These are phyloP conservation scores for Hycleus cichorii DNA, from an alignment of 1,140 invertebrate species.

Conservation along the genomic window DNA sequence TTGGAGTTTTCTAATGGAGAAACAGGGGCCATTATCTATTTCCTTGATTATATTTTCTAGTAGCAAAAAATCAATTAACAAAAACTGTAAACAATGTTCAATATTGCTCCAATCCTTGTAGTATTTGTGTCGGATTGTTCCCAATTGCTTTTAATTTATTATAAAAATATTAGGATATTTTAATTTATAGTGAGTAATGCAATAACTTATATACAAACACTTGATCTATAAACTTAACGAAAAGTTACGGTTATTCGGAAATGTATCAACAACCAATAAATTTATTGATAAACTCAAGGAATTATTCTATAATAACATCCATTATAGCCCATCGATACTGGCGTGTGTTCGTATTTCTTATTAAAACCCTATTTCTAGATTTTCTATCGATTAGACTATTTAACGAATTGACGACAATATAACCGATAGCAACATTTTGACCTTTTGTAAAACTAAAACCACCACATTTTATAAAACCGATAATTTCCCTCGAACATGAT, in stretches of 20 bases:
- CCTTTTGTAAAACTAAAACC: conserved; percentile 62
- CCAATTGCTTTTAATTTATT: no score
- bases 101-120: no score
- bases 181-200: neutral
- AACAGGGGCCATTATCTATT: no score
- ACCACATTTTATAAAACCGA: conserved; percentile 66
- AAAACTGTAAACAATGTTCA: no score
- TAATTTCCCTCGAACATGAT: conserved; percentile 55
- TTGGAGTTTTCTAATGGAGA: no score
- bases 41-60: no score
- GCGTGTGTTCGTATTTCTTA: conserved; percentile 32
- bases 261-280: neutral
- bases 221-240: neutral
- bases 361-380: conserved; percentile 29
- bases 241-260: neutral
- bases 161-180: neutral
- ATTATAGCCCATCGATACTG: conserved; percentile 31
- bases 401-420: conserved; percentile 53
- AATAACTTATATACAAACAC: neutral
- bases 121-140: no score
- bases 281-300: neutral
- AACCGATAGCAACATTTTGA: conserved; percentile 57
- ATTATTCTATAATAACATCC: conserved; percentile 27
- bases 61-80: no score
- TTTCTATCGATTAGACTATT: conserved; percentile 5